A percentile compares a stretch with the other conserved stretches of the same genome.
phyloP scores from a whole-genome alignment of 92 coral and sea anemone genomes.

The Bergia puertoricense region DNA sequence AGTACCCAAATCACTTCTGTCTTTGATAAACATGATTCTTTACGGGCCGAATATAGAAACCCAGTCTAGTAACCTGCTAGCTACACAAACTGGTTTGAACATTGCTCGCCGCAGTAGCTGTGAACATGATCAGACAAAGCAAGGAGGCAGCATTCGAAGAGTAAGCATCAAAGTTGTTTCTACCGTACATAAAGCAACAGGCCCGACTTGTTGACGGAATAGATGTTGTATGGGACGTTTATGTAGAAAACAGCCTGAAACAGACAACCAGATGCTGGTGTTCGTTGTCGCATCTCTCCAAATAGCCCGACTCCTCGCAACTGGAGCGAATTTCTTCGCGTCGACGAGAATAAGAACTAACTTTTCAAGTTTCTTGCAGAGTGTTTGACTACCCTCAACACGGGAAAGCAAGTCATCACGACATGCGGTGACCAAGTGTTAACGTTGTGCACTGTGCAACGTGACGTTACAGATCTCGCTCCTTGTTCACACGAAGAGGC shows the following conservation, averaged over 20 bases:
- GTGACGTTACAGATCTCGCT: too few species aligned
- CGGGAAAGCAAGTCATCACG: slow-evolving; percentile 49
- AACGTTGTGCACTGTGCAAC: neutral
- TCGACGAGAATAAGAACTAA: slow-evolving; percentile 55
- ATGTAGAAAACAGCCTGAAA: slow-evolving; percentile 34
- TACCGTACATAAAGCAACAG: neutral
- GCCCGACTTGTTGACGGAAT: slow-evolving; percentile 8
- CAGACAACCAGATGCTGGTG: slow-evolving; percentile 19
- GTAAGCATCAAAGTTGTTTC: slow-evolving; percentile 15
- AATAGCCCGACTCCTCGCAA: slow-evolving; percentile 56
- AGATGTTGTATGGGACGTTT: slow-evolving; percentile 37
- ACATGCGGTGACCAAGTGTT: slow-evolving; percentile 49
- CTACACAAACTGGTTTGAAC: too few species aligned
- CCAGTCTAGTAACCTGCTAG: too few species aligned
- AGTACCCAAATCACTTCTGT: too few species aligned
- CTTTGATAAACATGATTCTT: too few species aligned
- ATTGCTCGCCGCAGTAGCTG: too few species aligned
- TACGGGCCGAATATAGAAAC: too few species aligned
- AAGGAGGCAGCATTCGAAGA: slow-evolving; percentile 30
- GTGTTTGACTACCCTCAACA: slow-evolving; percentile 37
- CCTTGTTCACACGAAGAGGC: too few species aligned
- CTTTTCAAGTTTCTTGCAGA: slow-evolving; percentile 58
- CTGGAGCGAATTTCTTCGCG: slow-evolving; percentile 66
- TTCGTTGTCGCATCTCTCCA: neutral
- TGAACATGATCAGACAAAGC: neutral